Percentiles rank a stretch among this genome's conserved stretches.
Conservation (phyloP, 2,888 invertebrate species). For the Drosophila mulleri region DNA sequence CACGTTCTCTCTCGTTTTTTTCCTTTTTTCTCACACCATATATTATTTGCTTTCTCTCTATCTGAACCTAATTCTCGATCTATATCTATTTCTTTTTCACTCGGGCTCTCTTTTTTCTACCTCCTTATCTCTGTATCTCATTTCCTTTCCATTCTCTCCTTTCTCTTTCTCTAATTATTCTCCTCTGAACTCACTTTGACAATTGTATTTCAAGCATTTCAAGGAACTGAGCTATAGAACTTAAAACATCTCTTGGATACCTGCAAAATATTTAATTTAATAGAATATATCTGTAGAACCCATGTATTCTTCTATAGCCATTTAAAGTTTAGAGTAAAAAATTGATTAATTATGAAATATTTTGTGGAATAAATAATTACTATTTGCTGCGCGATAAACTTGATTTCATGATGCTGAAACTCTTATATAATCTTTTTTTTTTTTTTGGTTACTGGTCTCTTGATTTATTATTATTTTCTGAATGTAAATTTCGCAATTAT, state of each 20-base stretch:
- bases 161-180: too few species aligned
- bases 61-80: neutral
- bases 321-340: neutral
- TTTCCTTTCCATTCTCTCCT: too few species aligned
- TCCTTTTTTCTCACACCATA: rapidly evolving
- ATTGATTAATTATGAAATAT: neutral
- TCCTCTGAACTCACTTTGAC: too few species aligned
- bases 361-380: neutral
- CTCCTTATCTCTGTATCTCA: too few species aligned
- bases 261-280: neutral
- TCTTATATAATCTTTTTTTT: neutral
- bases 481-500: slow-evolving; percentile 33
- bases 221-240: too few species aligned
- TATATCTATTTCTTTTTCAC: neutral
- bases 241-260: neutral
- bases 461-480: neutral
- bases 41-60: neutral
- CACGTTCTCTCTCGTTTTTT: too few species aligned
- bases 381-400: neutral
- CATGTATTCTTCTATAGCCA: too few species aligned
- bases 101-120: neutral
- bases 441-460: neutral
- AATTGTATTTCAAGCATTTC: too few species aligned
- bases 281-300: neutral
- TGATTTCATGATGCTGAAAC: neutral